Conservation (phyloP, 2,113 vertebrate species). For the Apeltes quadracus region DNA sequence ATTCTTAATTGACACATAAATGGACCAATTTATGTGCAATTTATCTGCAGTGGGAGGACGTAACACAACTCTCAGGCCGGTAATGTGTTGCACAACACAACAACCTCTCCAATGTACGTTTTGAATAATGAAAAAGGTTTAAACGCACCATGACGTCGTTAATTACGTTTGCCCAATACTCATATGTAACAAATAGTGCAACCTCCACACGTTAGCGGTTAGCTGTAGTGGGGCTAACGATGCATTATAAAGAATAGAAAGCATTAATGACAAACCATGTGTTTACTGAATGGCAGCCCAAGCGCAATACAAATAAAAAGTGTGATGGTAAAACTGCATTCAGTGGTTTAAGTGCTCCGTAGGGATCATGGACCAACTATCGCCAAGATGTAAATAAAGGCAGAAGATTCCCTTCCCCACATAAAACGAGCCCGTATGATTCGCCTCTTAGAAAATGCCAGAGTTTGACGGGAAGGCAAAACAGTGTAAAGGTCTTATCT, state of each 20-base stretch:
- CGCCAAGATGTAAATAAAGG: slow-evolving; percentile 13
- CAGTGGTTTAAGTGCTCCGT: background rate
- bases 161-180: background rate
- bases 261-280: background rate
- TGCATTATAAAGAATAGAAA: background rate
- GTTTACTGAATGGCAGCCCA: background rate
- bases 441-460: slow-evolving; percentile 67
- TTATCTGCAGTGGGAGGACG: background rate
- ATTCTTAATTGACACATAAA: background rate
- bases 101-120: background rate
- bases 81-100: background rate
- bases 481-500: slow-evolving; percentile 74
- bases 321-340: background rate
- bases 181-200: background rate
- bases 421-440: slow-evolving; percentile 33
- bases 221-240: background rate
- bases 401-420: slow-evolving; percentile 20
- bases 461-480: slow-evolving; percentile 70
- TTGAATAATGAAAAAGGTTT: background rate
- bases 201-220: background rate
- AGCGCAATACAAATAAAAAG: background rate
- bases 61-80: background rate
- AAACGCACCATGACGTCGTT: background rate
- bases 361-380: too few relatives aligned
- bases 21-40: too few relatives aligned